Evolutionary conservation across 2,888 invertebrate genomes (phyloP), one percentile per base, ranked within the genome.

Genomic region (Cremastinae sp.): DNA sequence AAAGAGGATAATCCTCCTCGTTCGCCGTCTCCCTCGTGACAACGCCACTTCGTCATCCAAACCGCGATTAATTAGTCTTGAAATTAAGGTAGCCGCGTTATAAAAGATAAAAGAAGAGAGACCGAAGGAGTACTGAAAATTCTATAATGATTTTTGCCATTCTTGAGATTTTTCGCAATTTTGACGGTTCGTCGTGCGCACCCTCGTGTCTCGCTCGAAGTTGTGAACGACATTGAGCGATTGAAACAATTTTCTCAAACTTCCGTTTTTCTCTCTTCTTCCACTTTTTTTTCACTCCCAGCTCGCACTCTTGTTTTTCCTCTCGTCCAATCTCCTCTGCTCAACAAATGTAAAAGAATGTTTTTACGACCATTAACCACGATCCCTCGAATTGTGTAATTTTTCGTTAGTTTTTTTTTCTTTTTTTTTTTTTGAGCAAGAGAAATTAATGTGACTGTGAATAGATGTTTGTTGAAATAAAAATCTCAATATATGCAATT

Each of bases 151-250:
- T 71, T 58, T 68, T 53, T 14, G 22, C 22, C 69, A 69, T 58
- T n/a, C n/a, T 69, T 49, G 58, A 49, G 55, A 37, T 62, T 61
- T 74, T 47, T 28, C 62, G 49, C 37, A 41, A 41, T 28, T 22
- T 28, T 39, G n/a, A n/a, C n/a, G n/a, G n/a, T n/a, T n/a, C n/a
- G n/a, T n/a, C 37, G 14, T 47, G 20, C 39, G 12, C 2, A 47
- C 8, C 7, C 47, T 18, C 20, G 12, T 14, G 47, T 47, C 53
- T 14, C 28, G 41, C 18, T 28, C 55, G 8, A 43, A 47, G 65
- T 49, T 75, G 75, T 62, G 56, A 72, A 51, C 28, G 75, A 75
- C 75, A 66, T 41, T 75, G 75, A 75, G 75, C 66, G 75, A 75
- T 75, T 72, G 66, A 18, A 72, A 70, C 71, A 68, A 72, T 72